Evolutionary conservation across 2,888 invertebrate genomes (phyloP).

Genomic region (Melinaea menophilus): DNA sequence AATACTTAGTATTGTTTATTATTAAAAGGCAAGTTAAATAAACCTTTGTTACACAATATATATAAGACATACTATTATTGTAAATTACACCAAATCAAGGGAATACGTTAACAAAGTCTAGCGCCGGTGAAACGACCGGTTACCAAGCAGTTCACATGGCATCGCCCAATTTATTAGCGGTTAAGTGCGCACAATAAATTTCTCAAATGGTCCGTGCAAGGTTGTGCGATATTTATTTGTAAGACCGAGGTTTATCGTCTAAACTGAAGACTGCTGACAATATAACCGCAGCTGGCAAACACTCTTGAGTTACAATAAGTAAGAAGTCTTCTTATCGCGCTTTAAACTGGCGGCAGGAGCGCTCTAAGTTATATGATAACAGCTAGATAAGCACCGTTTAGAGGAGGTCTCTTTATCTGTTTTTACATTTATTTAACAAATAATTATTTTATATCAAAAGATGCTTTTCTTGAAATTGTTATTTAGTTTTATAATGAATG

Average conservation of each 20-base stretch:
- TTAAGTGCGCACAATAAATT: constrained; percentile 77
- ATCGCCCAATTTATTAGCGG: constrained; percentile 73
- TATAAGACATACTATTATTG: constrained; percentile 4
- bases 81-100: constrained; percentile 32
- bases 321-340: constrained; percentile 4
- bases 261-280: constrained; percentile 29
- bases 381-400: background rate
- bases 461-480: no score
- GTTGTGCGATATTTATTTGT: constrained; percentile 72
- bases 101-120: constrained; percentile 41
- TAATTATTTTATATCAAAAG: no score
- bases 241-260: constrained; percentile 40
- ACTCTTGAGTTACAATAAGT: constrained; percentile 3
- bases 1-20: no score
- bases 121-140: constrained; percentile 43
- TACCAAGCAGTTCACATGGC: constrained; percentile 59
- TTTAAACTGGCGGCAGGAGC: constrained; percentile 1
- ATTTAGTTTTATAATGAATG: no score
- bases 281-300: constrained; percentile 10
- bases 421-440: no score
- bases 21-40: no score
- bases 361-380: background rate
- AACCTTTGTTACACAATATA: background rate
- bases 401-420: background rate
- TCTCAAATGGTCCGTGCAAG: constrained; percentile 74